A percentile compares a stretch with the other conserved stretches of the same genome.
phyloP scores from a whole-genome alignment of 2,888 invertebrate species.

The Agapostemon virescens region DNA sequence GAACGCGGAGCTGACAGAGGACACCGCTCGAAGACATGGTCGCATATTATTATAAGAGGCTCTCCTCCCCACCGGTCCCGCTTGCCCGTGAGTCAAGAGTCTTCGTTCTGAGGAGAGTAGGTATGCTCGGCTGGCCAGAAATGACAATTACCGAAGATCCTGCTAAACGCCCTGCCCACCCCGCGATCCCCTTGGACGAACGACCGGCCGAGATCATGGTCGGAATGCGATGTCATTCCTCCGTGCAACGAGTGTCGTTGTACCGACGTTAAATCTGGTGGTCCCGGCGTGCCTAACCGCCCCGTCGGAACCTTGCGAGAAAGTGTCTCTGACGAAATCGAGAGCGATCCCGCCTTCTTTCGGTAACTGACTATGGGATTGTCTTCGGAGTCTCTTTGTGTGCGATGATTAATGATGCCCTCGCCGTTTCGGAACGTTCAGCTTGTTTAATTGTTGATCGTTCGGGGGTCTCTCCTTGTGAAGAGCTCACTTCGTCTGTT shows the following conservation, averaged over 20 bases:
- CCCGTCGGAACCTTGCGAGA: constrained; percentile 2
- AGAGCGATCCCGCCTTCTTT: background rate
- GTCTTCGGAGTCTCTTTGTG: background rate
- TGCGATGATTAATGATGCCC: background rate
- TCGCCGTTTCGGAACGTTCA: background rate
- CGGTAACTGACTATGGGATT: background rate
- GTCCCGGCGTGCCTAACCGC: constrained; percentile 12
- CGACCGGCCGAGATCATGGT: constrained; percentile 36
- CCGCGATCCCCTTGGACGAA: background rate
- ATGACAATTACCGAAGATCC: constrained; percentile 77
- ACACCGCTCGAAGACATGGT: constrained; percentile 56
- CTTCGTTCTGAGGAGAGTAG: constrained; percentile 46
- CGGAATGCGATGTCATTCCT: constrained; percentile 69
- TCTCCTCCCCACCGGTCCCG: constrained; percentile 46
- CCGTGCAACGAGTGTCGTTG: constrained; percentile 47
- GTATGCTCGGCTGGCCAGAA: constrained; percentile 77
- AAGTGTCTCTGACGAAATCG: constrained; percentile 22
- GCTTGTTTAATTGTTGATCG: background rate
- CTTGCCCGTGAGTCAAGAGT: background rate
- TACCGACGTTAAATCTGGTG: constrained; percentile 48
- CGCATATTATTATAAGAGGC: constrained; percentile 77
- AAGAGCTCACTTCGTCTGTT: too few species aligned
- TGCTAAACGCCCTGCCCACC: constrained; percentile 55
- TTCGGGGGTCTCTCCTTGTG: too few species aligned
- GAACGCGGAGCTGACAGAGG: constrained; percentile 54